Percentiles rank a stretch among this genome's conserved stretches.
These are phyloP conservation scores for Trididemnum miniatum DNA, from an alignment of 23 tunicate species.

Conservation along the genomic window DNA sequence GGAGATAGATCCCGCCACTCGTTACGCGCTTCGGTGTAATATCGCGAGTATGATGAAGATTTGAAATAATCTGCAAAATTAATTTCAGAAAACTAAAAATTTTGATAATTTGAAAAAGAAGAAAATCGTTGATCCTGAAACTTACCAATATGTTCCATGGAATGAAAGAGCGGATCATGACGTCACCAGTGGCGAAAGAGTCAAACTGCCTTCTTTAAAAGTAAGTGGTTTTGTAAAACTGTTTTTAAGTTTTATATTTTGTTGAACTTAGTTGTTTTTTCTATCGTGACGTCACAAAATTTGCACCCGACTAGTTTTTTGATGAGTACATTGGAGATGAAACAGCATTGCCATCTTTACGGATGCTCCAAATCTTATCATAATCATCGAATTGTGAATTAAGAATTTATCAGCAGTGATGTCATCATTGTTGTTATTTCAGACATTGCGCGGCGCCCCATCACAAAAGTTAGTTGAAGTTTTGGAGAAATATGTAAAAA, in stretches of 20 bases:
- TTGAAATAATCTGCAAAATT: too few relatives aligned
- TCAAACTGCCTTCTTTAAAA: slow-evolving; percentile 59
- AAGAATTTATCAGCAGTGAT: too few relatives aligned
- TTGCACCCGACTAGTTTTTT: too few relatives aligned
- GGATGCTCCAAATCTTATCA: too few relatives aligned
- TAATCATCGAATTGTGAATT: too few relatives aligned
- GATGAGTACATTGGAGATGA: too few relatives aligned
- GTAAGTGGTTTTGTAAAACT: slow-evolving; percentile 35
- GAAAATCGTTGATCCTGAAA: slow-evolving; percentile 68
- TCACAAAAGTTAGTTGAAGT: slow-evolving; percentile 54
- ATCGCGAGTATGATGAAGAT: background rate
- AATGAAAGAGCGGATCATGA: slow-evolving; percentile 54
- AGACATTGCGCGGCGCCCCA: slow-evolving; percentile 25
- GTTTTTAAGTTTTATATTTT: too few relatives aligned
- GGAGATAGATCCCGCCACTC: background rate
- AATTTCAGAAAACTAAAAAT: slow-evolving; percentile 49
- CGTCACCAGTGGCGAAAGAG: slow-evolving; percentile 8
- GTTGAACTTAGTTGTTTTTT: too few relatives aligned
- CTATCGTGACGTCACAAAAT: too few relatives aligned
- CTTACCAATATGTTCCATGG: slow-evolving; percentile 75
- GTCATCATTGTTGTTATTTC: too few relatives aligned
- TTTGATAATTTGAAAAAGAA: slow-evolving; percentile 18
- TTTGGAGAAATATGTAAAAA: slow-evolving; percentile 47
- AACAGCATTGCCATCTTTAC: too few relatives aligned
- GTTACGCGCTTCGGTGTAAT: background rate